phyloP scores from a whole-genome alignment of 2,888 invertebrate genomes.

The Neoitamus cyanurus region DNA sequence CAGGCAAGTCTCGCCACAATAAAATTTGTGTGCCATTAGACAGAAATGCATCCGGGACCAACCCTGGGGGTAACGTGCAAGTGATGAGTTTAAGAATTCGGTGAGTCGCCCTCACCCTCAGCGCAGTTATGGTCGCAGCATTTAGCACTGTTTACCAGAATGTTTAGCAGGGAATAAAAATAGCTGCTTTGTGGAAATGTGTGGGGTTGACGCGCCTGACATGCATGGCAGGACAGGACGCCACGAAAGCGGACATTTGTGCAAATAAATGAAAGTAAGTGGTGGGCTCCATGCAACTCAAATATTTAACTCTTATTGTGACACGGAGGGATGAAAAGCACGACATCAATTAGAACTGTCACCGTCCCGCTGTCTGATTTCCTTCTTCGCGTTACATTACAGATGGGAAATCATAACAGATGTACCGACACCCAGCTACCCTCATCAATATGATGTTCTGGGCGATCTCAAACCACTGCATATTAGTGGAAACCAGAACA shows the following conservation, averaged over 20 bases:
- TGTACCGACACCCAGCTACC: constrained; percentile 30
- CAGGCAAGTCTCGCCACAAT: constrained; percentile 47
- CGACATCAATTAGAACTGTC: constrained; percentile 52
- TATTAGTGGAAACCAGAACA: constrained; percentile 9
- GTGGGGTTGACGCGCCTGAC: constrained; percentile 26
- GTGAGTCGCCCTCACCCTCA: not conserved
- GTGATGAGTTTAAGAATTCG: not conserved
- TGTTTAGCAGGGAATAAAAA: constrained; percentile 45
- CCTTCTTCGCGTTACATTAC: not conserved
- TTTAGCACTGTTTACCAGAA: constrained; percentile 50
- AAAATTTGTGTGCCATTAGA: constrained; percentile 52
- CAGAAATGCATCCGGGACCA: constrained; percentile 10
- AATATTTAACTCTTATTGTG: constrained; percentile 52
- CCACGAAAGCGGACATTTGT: constrained; percentile 48
- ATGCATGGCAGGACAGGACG: not conserved
- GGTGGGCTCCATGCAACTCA: constrained; percentile 49
- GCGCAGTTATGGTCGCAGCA: constrained; percentile 22
- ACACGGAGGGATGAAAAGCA: constrained; percentile 49
- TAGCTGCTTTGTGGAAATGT: constrained; percentile 4
- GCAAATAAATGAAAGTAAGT: constrained; percentile 51
- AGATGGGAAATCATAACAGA: constrained; percentile 32
- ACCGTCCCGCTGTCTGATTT: constrained; percentile 38
- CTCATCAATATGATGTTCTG: constrained; percentile 40
- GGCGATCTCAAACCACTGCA: constrained; percentile 10
- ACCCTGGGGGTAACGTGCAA: not conserved